A percentile compares a stretch with the other conserved stretches of the same genome.
These are phyloP conservation scores for Columbina picui DNA, from an alignment of 2,113 vertebrate species.

Conservation along the genomic window DNA sequence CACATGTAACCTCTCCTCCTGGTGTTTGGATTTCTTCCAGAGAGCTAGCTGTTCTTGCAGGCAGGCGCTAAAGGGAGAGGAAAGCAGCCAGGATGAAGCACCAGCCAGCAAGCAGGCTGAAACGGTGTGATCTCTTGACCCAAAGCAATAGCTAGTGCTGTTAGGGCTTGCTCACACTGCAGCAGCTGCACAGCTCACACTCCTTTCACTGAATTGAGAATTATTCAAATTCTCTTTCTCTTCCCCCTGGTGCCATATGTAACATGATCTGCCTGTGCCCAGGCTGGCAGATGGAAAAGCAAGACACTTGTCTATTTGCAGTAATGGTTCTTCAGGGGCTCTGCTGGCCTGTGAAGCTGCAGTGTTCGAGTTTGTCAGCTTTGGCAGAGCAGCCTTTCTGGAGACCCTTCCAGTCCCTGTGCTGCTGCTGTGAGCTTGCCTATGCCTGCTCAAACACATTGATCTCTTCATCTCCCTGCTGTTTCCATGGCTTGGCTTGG, in stretches of 20 bases:
- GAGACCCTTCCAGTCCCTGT: neutral
- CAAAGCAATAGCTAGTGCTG: neutral
- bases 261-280: neutral
- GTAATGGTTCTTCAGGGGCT: neutral
- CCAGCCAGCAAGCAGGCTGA: constrained; percentile 16
- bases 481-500: neutral
- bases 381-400: neutral
- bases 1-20: neutral
- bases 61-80: constrained; percentile 1
- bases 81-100: constrained; percentile 8
- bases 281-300: constrained; percentile 35
- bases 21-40: constrained; percentile 20
- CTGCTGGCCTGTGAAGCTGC: neutral
- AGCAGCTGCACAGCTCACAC: neutral
- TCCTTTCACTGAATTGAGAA: neutral
- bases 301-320: neutral
- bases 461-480: neutral
- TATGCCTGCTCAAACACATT: neutral
- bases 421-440: neutral
- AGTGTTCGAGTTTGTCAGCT: neutral
- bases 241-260: neutral
- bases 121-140: constrained; percentile 14
- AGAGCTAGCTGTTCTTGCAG: constrained; percentile 11
- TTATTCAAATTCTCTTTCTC: neutral
- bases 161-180: neutral